These are phyloP conservation scores for Neodon shergylaensis DNA, from an alignment of 2,113 vertebrate species.

Conservation along the genomic window DNA sequence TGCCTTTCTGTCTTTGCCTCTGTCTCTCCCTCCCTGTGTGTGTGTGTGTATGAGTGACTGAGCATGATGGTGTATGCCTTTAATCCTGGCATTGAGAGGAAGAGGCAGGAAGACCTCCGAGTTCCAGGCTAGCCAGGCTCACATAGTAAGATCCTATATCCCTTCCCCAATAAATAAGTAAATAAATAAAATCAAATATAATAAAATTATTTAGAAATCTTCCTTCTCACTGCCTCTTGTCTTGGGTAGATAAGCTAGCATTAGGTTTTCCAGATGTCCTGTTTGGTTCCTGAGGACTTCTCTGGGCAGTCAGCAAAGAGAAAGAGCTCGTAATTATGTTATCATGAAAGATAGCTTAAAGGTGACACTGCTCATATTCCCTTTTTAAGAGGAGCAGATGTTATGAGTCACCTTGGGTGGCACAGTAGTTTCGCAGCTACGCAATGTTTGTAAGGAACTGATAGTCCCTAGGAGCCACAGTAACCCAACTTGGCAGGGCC, in stretches of 20 bases:
- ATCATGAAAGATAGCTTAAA: neutral
- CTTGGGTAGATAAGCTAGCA: neutral
- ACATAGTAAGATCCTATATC: neutral
- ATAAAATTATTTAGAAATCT: neutral
- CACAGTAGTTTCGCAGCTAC: constrained; percentile 16
- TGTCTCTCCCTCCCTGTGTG: no score
- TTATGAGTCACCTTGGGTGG: constrained; percentile 59
- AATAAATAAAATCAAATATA: neutral
- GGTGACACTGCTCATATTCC: constrained; percentile 27
- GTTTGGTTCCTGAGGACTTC: neutral
- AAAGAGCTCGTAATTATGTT: neutral
- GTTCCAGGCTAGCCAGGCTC: neutral
- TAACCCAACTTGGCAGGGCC: constrained; percentile 46
- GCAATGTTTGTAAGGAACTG: constrained; percentile 22
- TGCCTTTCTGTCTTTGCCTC: neutral
- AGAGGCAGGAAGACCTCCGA: neutral
- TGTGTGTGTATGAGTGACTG: neutral
- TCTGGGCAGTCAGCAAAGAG: constrained; percentile 20
- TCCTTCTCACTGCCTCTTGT: neutral
- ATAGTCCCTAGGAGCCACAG: neutral
- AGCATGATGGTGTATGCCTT: neutral
- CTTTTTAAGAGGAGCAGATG: constrained; percentile 36
- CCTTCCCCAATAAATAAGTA: neutral
- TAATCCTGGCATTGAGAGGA: neutral
- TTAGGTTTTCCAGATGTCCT: constrained; percentile 4